Evolutionary conservation across 2,797 vertebrate genomes (phyloP).

Genomic region (Coilia nasus): DNA sequence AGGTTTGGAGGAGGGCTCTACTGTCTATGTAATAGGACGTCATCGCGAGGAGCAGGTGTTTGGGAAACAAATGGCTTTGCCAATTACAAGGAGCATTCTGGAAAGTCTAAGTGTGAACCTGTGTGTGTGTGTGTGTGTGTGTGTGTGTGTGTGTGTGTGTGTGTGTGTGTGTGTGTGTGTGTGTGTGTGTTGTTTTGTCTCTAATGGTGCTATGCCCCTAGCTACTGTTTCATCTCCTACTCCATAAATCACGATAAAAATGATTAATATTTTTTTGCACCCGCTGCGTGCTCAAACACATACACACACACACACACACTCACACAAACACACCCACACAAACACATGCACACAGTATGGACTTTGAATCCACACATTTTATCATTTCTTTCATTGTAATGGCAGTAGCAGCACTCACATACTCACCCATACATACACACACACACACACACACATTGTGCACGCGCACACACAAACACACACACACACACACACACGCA

Average conservation of each 20-base stretch:
- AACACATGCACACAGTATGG: background rate
- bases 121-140: constrained; percentile 6
- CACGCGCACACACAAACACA: background rate
- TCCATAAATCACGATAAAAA: constrained; percentile 25
- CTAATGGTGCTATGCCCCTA: background rate
- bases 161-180: constrained; percentile 13
- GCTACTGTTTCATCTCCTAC: constrained; percentile 16
- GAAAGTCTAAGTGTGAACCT: constrained; percentile 22
- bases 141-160: constrained; percentile 23
- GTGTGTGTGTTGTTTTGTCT: too few species aligned
- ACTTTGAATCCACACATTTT: background rate
- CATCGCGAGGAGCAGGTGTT: constrained; percentile 40
- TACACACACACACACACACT: background rate
- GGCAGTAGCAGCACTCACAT: background rate
- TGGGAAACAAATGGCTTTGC: constrained; percentile 44
- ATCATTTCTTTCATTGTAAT: constrained; percentile 7
- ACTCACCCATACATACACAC: background rate
- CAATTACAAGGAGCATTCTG: constrained; percentile 40
- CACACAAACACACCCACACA: background rate
- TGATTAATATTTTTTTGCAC: constrained; percentile 9
- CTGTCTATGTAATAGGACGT: background rate
- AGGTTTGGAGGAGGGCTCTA: too few species aligned
- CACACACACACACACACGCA: constrained; percentile 55
- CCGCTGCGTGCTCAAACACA: background rate
- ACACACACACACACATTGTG: constrained; percentile 24